phyloP scores from a whole-genome alignment of 2,797 vertebrate genomes.

The Pelobates cultripes region DNA sequence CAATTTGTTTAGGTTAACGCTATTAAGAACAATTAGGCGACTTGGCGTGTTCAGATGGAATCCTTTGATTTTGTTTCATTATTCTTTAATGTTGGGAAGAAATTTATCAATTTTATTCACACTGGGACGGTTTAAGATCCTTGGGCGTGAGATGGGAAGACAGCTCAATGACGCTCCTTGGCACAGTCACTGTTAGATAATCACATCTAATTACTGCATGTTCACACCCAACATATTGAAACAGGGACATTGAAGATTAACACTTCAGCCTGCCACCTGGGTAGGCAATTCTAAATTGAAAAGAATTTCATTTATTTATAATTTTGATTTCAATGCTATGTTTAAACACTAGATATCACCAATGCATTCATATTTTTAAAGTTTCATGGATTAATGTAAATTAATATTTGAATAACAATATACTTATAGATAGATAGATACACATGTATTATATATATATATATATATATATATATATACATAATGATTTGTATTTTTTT shows the following conservation, averaged over 20 bases:
- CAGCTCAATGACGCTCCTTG: conserved; percentile 29
- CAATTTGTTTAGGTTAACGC: conserved; percentile 3
- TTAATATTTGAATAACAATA: no score
- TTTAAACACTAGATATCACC: no score
- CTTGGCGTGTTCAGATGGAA: conserved; percentile 25
- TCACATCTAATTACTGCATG: conserved; percentile 41
- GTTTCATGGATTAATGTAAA: no score
- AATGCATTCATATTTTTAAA: no score
- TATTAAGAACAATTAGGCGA: conserved; percentile 49
- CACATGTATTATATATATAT: no score
- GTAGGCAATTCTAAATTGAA: conserved; percentile 7
- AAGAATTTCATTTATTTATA: no score
- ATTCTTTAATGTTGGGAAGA: neutral
- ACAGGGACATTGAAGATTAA: conserved; percentile 43
- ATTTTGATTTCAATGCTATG: no score
- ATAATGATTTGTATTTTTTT: no score
- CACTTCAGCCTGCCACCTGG: conserved; percentile 37
- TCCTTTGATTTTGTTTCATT: conserved; percentile 17
- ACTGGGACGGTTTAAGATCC: neutral
- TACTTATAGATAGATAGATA: no score
- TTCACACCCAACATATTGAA: conserved; percentile 50
- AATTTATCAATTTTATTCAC: conserved; percentile 3
- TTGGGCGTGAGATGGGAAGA: neutral
- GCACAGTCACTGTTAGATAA: conserved; percentile 35
- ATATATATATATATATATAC: no score